phyloP scores from a whole-genome alignment of 2,888 invertebrate species.

The Callimorpha dominula region DNA sequence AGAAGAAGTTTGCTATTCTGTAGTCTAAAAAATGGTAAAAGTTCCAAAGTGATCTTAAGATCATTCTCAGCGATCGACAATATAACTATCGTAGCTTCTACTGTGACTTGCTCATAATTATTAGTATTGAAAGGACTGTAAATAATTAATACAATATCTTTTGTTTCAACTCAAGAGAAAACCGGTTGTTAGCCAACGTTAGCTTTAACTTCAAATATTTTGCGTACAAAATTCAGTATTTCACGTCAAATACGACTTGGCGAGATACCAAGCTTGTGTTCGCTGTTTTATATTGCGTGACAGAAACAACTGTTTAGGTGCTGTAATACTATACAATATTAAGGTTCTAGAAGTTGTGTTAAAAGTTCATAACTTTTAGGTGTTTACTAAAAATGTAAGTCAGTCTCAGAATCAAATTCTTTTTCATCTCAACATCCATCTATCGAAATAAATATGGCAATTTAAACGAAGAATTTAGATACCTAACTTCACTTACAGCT shows the following conservation, averaged over 20 bases:
- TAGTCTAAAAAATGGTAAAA: too few relatives aligned
- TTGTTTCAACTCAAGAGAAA: not conserved
- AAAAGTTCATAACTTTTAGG: too few relatives aligned
- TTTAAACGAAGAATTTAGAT: too few relatives aligned
- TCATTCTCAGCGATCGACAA: not conserved
- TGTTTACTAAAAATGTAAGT: too few relatives aligned
- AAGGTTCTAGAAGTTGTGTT: too few relatives aligned
- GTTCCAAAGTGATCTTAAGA: not conserved
- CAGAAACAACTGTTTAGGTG: constrained; percentile 33
- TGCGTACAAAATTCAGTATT: constrained; percentile 5
- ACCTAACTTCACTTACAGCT: too few relatives aligned
- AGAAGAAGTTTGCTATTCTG: too few relatives aligned
- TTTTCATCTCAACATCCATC: too few relatives aligned
- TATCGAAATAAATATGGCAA: too few relatives aligned
- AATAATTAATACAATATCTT: constrained; percentile 7
- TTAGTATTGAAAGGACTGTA: not conserved
- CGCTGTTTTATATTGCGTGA: constrained; percentile 24
- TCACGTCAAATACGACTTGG: constrained; percentile 36
- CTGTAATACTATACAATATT: not conserved
- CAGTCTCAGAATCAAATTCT: too few relatives aligned
- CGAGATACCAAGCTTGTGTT: constrained; percentile 41
- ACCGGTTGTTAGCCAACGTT: not conserved
- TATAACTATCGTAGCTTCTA: not conserved
- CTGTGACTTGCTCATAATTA: not conserved
- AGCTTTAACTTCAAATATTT: not conserved